phyloP scores from a whole-genome alignment of 2,113 vertebrate species.

The Oceanodroma tethys region DNA sequence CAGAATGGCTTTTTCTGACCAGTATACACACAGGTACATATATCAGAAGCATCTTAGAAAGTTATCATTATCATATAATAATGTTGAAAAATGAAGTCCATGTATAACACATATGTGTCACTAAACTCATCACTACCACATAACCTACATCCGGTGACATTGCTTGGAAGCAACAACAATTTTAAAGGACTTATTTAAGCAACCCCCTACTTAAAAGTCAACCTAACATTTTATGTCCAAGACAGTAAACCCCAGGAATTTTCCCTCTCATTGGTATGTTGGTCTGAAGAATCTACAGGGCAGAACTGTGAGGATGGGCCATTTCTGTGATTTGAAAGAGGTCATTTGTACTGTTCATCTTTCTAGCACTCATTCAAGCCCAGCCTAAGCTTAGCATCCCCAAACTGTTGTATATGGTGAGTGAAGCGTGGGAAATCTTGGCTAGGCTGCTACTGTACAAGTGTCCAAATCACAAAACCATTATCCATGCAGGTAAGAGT shows the following conservation, averaged over 20 bases:
- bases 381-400: background rate
- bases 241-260: background rate
- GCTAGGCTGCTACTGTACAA: background rate
- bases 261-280: background rate
- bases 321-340: background rate
- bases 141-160: background rate
- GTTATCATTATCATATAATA: background rate
- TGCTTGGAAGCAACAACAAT: background rate
- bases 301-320: background rate
- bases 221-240: rapidly evolving
- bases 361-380: background rate
- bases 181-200: background rate
- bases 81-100: background rate
- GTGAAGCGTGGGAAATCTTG: background rate
- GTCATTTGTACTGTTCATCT: background rate
- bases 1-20: background rate
- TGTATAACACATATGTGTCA: background rate
- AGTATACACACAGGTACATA: background rate
- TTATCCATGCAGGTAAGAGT: too few species aligned
- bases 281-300: background rate
- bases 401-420: rapidly evolving
- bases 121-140: rapidly evolving
- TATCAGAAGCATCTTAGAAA: background rate
- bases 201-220: background rate
- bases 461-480: background rate